phyloP scores from a whole-genome alignment of 1,140 invertebrate genomes.

The Drosophila nigrodunni region DNA sequence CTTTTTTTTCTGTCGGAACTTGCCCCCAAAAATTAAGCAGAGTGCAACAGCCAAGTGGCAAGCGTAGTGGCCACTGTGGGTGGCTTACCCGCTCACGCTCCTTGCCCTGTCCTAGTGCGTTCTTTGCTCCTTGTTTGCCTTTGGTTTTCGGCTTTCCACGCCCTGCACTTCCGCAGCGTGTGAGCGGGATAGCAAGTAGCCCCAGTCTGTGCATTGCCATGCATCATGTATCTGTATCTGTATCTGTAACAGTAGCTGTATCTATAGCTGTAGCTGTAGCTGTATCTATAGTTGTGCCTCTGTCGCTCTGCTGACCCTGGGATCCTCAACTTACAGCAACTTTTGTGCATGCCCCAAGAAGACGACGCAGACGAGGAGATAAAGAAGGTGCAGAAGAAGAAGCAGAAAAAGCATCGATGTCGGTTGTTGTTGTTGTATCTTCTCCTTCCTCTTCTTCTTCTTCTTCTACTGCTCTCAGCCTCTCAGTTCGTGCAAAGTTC shows the following conservation, averaged over 20 bases:
- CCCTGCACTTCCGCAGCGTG: conserved; percentile 28
- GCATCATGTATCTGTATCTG: conserved; percentile 7
- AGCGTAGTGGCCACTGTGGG: conserved; percentile 25
- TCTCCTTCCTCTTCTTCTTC: neutral
- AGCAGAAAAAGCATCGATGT: conserved; percentile 69
- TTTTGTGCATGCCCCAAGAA: conserved; percentile 52
- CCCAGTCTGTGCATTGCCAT: conserved; percentile 1
- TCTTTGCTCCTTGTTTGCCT: conserved; percentile 45
- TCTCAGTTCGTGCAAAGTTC: conserved; percentile 59
- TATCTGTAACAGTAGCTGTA: conserved; percentile 2
- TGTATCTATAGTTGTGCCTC: conserved; percentile 10
- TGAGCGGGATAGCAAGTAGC: conserved; percentile 11
- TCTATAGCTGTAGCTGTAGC: conserved; percentile 8
- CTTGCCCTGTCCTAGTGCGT: conserved; percentile 12
- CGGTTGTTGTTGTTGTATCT: conserved; percentile 29
- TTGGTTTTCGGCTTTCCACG: conserved; percentile 49
- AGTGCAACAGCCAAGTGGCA: conserved; percentile 59
- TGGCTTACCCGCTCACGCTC: neutral
- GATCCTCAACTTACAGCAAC: conserved; percentile 61
- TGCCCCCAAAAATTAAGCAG: conserved; percentile 31
- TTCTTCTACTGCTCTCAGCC: conserved; percentile 28
- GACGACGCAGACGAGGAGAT: neutral
- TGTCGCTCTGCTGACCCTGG: conserved; percentile 45
- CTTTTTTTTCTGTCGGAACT: conserved; percentile 37
- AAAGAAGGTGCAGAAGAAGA: conserved; percentile 3